phyloP scores from a whole-genome alignment of 2,797 vertebrate species.

The Paguma larvata region DNA sequence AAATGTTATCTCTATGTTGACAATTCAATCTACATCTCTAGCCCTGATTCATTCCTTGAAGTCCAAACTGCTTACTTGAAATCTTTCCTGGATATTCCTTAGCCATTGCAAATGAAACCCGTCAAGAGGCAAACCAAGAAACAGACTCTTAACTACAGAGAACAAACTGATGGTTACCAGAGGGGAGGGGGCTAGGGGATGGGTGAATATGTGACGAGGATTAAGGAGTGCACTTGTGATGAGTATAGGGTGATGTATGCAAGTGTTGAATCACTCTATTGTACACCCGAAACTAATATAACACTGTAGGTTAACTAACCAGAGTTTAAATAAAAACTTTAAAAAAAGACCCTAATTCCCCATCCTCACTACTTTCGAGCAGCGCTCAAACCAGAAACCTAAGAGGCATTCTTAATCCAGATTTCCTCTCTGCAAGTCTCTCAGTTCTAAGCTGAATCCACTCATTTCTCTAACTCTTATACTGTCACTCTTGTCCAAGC shows the following conservation, averaged over 20 bases:
- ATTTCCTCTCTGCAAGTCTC: background rate
- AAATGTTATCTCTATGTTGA: conserved; percentile 17
- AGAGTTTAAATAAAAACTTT: background rate
- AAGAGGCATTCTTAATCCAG: background rate
- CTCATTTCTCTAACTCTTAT: background rate
- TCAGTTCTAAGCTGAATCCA: background rate
- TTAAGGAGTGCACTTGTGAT: background rate
- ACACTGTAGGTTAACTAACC: background rate
- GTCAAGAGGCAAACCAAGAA: background rate
- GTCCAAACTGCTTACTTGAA: conserved; percentile 24
- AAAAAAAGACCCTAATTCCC: background rate
- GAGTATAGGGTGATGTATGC: background rate
- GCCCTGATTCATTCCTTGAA: background rate
- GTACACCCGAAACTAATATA: background rate
- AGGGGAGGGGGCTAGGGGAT: background rate
- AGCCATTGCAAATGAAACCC: conserved; percentile 45
- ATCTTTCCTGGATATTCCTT: background rate
- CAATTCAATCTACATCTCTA: background rate
- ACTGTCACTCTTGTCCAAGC: background rate
- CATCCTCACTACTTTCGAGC: background rate
- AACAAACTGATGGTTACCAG: background rate
- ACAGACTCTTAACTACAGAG: background rate
- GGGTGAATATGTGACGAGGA: background rate
- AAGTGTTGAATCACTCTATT: background rate
- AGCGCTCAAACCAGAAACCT: conserved; percentile 8